These are phyloP conservation scores for Nyctalus aviator DNA, from an alignment of 2,797 vertebrate species.

Conservation along the genomic window DNA sequence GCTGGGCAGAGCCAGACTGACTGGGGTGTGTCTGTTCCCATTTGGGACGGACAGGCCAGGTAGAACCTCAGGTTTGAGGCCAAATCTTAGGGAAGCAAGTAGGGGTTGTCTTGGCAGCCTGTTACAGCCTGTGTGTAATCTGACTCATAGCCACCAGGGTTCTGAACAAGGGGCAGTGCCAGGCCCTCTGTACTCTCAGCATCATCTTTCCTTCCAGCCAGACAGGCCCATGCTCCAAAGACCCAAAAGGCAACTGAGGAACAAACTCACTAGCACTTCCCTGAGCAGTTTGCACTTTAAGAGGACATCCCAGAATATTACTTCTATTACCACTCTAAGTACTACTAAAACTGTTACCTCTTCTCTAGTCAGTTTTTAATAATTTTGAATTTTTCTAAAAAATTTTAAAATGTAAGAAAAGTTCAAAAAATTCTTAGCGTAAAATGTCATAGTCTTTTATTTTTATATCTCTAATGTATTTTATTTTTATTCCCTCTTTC, in stretches of 20 bases:
- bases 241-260: neutral
- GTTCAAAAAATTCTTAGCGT: neutral
- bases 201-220: neutral
- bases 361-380: constrained; percentile 30
- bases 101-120: neutral
- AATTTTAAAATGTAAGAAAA: neutral
- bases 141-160: neutral
- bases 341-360: constrained; percentile 4
- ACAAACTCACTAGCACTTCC: neutral
- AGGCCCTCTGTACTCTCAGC: neutral
- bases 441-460: neutral
- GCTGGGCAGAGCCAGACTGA: neutral
- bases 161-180: neutral
- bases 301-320: neutral
- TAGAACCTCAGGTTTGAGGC: neutral
- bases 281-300: constrained; percentile 18
- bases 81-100: neutral
- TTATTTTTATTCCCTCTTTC: constrained; percentile 33
- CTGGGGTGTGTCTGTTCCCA: neutral
- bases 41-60: neutral
- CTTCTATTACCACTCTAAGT: neutral
- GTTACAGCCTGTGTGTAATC: neutral
- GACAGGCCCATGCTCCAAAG: neutral
- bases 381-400: constrained; percentile 28
- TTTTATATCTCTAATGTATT: neutral